Percentiles rank a stretch among this genome's conserved stretches.
Conservation (phyloP, 2,797 vertebrate genomes). For the Lithobates pipiens region DNA sequence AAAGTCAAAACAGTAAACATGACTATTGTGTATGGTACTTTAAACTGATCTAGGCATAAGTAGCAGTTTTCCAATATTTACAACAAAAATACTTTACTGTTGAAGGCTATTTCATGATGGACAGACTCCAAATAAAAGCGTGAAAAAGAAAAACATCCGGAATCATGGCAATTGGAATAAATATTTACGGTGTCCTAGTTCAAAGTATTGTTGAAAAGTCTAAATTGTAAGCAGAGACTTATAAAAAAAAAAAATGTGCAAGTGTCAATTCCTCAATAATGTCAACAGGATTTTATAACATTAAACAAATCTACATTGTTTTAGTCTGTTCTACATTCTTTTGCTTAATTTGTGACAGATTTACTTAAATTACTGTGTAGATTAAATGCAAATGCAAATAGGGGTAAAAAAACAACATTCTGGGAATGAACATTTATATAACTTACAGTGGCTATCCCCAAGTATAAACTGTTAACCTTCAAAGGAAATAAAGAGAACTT, state of each 20-base stretch:
- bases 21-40: constrained; percentile 10
- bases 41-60: neutral
- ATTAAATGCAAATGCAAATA: no score
- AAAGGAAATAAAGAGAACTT: no score
- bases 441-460: no score
- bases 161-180: neutral
- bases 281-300: neutral
- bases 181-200: neutral
- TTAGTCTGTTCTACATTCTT: no score
- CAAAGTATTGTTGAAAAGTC: neutral
- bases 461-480: no score
- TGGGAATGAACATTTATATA: no score
- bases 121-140: neutral
- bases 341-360: neutral
- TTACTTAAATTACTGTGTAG: no score
- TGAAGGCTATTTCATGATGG: neutral
- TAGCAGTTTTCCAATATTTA: neutral
- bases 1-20: constrained; percentile 12
- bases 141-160: neutral
- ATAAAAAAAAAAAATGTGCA: no score
- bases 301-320: neutral
- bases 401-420: no score
- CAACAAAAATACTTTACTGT: neutral
- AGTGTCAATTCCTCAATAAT: neutral
- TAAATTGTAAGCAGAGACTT: neutral